Percentiles rank a stretch among this genome's conserved stretches.
phyloP scores from a whole-genome alignment of 1,140 invertebrate species.

The Drosophila truncata region DNA sequence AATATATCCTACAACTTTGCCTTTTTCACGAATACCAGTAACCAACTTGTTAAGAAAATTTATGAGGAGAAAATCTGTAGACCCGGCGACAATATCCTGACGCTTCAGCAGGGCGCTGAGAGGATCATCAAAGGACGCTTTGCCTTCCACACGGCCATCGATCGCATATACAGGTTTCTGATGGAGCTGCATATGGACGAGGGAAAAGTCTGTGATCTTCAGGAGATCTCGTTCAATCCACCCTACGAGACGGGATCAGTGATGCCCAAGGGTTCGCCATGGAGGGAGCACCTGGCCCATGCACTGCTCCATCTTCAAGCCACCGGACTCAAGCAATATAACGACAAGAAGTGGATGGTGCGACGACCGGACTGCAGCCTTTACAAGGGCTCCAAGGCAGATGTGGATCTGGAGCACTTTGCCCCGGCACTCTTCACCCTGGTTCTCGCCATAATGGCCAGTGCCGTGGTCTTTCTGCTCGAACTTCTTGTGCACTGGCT shows the following conservation, averaged over 20 bases:
- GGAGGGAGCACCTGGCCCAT: slow-evolving; percentile 62
- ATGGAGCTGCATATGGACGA: slow-evolving; percentile 52
- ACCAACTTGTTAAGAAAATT: slow-evolving; percentile 55
- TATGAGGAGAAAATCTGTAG: slow-evolving; percentile 59
- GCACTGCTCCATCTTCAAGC: slow-evolving; percentile 52
- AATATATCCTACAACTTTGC: slow-evolving; percentile 86
- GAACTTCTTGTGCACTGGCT: slow-evolving; percentile 56
- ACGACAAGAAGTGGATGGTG: slow-evolving; percentile 62
- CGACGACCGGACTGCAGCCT: slow-evolving; percentile 63
- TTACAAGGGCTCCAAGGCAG: slow-evolving; percentile 47
- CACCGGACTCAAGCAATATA: slow-evolving; percentile 61
- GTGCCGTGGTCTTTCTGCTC: slow-evolving; percentile 51
- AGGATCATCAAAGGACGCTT: slow-evolving; percentile 64
- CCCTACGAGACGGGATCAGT: slow-evolving; percentile 34
- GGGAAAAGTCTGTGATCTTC: slow-evolving; percentile 70
- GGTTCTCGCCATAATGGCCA: slow-evolving; percentile 57
- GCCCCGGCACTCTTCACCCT: slow-evolving; percentile 67
- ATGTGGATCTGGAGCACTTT: slow-evolving; percentile 77
- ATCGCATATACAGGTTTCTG: slow-evolving; percentile 66
- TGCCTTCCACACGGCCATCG: slow-evolving; percentile 71
- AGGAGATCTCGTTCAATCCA: slow-evolving; percentile 66
- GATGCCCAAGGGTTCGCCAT: slow-evolving; percentile 64
- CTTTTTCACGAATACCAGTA: slow-evolving; percentile 79
- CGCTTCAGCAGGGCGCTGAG: slow-evolving; percentile 56
- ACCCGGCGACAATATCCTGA: slow-evolving; percentile 49